Evolutionary conservation across 2,888 invertebrate genomes (phyloP), one percentile per base, ranked within the genome.

Genomic region (Dolichomitus sp.): DNA sequence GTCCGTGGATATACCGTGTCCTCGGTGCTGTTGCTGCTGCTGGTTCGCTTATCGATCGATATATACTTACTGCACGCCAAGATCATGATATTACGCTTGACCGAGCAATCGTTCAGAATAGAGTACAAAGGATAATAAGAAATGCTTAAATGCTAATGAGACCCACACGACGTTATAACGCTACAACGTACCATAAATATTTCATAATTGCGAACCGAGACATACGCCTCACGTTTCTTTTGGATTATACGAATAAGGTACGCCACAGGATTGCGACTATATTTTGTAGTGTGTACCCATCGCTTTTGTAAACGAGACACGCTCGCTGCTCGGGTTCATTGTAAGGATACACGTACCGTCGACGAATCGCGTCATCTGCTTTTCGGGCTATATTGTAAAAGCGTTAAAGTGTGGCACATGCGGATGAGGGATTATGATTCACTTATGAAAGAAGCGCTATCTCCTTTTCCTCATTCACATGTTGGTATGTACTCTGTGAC

Each of bases 81-180:
- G 80, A 73, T 80, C 80, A 72, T 76, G 83, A 80, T 80, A 74
- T 69, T 70, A 74, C 80, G 83, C 68, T 80, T 77, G 77, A 74
- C 69, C 80, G 80, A 59, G 69, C 76, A 76, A 73, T 73, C 19
- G 69, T 80, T 73, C 45, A 57, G 69, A 72, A 80, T 74, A 63
- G 61, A 37, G 73, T 69, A 66, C 74, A 61, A 74, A 77, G 72
- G 65, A 52, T 68, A 68, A 61, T 65, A 75, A 69, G 73, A 77
- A 77, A 80, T 68, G 57, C 69, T 80, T 73, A 65, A 83, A 83
- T 83, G 83, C 80, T 83, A 83, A 83, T 83, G 80, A 80, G 83
- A 83, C 83, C 83, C 80, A 63, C 73, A 68, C 80, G 77, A 74
- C 19, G 72, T 54, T 68, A 54, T 42, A 42, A 17, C 57, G 59